Conservation (phyloP, 2,888 invertebrate species). For the Cyclophora punctaria region DNA sequence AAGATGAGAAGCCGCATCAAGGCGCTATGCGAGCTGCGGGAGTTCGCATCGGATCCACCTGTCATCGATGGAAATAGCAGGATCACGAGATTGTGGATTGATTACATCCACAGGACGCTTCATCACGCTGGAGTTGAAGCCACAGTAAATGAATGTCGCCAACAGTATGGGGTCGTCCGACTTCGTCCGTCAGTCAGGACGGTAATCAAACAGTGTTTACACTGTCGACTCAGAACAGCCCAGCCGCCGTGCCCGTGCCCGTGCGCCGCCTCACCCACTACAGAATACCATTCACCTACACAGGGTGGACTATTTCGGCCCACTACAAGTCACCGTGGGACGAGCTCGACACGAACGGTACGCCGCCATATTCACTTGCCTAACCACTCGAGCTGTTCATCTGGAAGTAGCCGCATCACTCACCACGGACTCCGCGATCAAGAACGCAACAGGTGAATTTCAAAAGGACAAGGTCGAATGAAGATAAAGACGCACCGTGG, state of each 20-base stretch:
- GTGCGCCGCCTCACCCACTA: conserved; percentile 1
- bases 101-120: conserved; percentile 1
- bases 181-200: not conserved
- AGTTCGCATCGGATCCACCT: not conserved
- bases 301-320: conserved; percentile 16
- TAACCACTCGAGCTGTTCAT: conserved; percentile 13
- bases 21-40: not conserved
- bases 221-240: not conserved
- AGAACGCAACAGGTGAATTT: too few species aligned
- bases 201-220: not conserved
- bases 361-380: conserved; percentile 18
- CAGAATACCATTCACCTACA: not conserved
- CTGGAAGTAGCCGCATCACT: not conserved
- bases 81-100: conserved; percentile 1
- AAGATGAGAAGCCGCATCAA: not conserved
- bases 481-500: too few species aligned
- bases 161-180: not conserved
- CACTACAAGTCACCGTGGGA: conserved; percentile 11
- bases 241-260: not conserved
- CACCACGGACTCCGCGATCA: conserved; percentile 9
- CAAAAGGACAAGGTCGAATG: too few species aligned
- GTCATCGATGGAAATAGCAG: conserved; percentile 2
- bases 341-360: conserved; percentile 9
- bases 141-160: conserved; percentile 3
- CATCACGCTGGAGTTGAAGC: conserved; percentile 2